A percentile compares a stretch with the other conserved stretches of the same genome.
Conservation (phyloP, 2,797 vertebrate species). For the Pteronotus mesoamericanus region DNA sequence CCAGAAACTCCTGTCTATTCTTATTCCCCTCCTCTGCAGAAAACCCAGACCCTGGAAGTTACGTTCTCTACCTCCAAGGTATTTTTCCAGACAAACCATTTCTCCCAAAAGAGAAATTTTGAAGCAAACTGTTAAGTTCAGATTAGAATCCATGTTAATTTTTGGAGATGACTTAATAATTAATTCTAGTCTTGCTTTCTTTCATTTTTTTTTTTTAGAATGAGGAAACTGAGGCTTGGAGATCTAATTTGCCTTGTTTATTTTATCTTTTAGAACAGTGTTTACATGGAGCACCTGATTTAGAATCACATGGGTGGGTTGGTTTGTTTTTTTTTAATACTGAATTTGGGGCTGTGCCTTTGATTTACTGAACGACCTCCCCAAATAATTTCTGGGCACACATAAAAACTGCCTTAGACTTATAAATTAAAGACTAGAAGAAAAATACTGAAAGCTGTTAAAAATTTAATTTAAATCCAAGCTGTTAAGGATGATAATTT, state of each 20-base stretch:
- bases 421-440: neutral
- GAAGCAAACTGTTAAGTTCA: neutral
- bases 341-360: neutral
- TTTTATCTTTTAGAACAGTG: neutral
- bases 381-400: constrained; percentile 7
- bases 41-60: neutral
- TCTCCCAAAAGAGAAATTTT: neutral
- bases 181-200: neutral
- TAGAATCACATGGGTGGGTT: neutral
- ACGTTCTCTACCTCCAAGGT: neutral
- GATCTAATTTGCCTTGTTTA: neutral
- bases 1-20: neutral
- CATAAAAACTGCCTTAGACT: neutral
- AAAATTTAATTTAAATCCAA: constrained; percentile 40
- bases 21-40: neutral
- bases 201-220: neutral
- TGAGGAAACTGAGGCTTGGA: neutral
- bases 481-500: constrained; percentile 11
- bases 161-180: neutral
- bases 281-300: neutral
- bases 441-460: neutral
- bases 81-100: constrained; percentile 33
- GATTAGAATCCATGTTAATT: neutral
- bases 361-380: constrained; percentile 16
- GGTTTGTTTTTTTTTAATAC: neutral